Evolutionary conservation across 2,113 vertebrate genomes (phyloP), one percentile per base, ranked within the genome.

Genomic region (Cebidichthys violaceus): DNA sequence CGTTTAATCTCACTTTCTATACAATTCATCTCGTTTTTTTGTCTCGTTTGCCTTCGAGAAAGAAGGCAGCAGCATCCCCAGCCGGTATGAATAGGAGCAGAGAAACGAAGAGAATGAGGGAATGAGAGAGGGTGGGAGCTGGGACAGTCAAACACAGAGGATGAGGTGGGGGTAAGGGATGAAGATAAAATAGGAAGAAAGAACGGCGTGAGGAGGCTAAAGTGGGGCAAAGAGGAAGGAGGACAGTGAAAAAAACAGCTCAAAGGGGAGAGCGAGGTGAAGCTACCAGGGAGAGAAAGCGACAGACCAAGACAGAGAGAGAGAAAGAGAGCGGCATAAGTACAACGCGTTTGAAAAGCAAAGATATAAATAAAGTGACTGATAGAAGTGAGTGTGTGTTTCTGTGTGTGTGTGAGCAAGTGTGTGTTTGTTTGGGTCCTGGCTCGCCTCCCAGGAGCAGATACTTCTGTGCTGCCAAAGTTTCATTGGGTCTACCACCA

Each of bases 321-420:
- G 79, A 69, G 69, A 78, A 37, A 55, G 64, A 72, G 61, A 11
- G 29, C 50, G 43, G 79, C 29, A 75, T 60, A 55, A 70, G 29
- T 70, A 33, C 57, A 54, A 69, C 2, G 64, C 15, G 55, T 73
- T 87, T 70, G 65, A 69, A 85, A 88, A 78, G 64, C 70, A 84
- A 57, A 89, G 82, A 81, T 83, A 93, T 77, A 91, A 92, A 92
- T 91, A 92, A 88, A 90, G 77, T 71, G 79, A 85, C 76, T 76
- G 77, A 77, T 82, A 70, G 75, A 83, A 68, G 72, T 74, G 54
- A 4, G 77, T 82, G 86, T 90, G 85, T 47, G 61, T 76, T 20
- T 85, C 6, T 77, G 70, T 65, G 22, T 37, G 72, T 47, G 65
- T 68, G 67, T 22, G 1, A 17, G 65, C 6, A 8, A 70, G 67